These are phyloP conservation scores for Notospermus geniculatus DNA, from an alignment of 1,140 invertebrate species.

Conservation along the genomic window DNA sequence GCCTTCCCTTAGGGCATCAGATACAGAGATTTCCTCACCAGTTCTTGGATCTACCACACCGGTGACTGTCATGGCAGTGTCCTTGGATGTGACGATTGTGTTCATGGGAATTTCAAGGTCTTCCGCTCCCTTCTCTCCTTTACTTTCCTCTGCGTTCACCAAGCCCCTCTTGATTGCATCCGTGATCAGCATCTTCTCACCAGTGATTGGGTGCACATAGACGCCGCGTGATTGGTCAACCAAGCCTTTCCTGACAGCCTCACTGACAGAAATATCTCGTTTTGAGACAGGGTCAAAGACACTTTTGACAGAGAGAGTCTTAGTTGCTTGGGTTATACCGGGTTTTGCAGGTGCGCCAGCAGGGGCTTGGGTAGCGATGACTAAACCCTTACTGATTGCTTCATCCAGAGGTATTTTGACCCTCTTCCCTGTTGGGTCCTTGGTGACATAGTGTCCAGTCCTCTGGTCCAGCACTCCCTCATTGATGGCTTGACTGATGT, in stretches of 20 bases:
- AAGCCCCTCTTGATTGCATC: conserved; percentile 69
- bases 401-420: conserved; percentile 35
- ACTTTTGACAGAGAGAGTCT: conserved; percentile 56
- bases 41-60: conserved; percentile 61
- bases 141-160: conserved; percentile 72
- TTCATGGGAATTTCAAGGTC: conserved; percentile 61
- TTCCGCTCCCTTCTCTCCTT: conserved; percentile 70
- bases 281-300: conserved; percentile 67
- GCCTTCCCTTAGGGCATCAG: conserved; percentile 44
- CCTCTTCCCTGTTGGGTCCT: conserved; percentile 67
- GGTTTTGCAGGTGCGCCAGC: conserved; percentile 9
- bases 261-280: conserved; percentile 68
- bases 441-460: conserved; percentile 68
- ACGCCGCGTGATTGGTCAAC: conserved; percentile 77
- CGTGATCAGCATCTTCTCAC: conserved; percentile 73
- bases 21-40: conserved; percentile 46
- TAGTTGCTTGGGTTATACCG: conserved; percentile 42
- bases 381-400: conserved; percentile 36
- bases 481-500: conserved; percentile 79
- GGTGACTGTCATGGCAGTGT: conserved; percentile 75
- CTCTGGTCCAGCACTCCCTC: conserved; percentile 77
- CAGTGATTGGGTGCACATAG: conserved; percentile 76
- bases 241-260: conserved; percentile 75
- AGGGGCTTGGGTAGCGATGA: conserved; percentile 38
- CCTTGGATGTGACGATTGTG: conserved; percentile 69